phyloP scores from a whole-genome alignment of 1,140 invertebrate species.

The Ostrea denselamellosa region DNA sequence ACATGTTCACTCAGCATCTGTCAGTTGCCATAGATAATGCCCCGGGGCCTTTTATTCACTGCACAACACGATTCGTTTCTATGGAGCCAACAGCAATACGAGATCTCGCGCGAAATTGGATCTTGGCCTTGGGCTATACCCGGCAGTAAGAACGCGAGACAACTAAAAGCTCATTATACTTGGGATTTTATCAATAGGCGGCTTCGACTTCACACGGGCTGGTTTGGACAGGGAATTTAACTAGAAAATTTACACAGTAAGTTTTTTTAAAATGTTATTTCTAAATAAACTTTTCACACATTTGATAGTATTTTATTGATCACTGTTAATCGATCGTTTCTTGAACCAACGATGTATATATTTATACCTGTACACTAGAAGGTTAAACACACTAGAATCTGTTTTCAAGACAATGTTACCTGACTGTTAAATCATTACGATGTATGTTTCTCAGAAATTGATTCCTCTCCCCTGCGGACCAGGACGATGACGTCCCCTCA shows the following conservation, averaged over 20 bases:
- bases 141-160: constrained; percentile 55
- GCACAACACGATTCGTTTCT: constrained; percentile 50
- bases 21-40: constrained; percentile 34
- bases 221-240: constrained; percentile 39
- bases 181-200: constrained; percentile 32
- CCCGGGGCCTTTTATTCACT: constrained; percentile 21
- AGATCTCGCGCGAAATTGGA: constrained; percentile 58
- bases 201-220: constrained; percentile 29
- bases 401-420: background rate
- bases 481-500: constrained; percentile 59
- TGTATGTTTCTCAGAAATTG: background rate
- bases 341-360: background rate
- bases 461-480: background rate
- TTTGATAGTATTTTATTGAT: background rate
- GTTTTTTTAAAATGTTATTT: background rate
- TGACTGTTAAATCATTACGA: background rate
- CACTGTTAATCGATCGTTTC: background rate
- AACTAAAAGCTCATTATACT: constrained; percentile 43
- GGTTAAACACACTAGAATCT: background rate
- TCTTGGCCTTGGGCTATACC: constrained; percentile 55
- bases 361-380: background rate
- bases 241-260: background rate
- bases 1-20: constrained; percentile 22
- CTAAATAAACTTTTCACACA: background rate
- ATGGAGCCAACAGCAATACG: constrained; percentile 52